Evolutionary conservation across 2,113 vertebrate species (phyloP), one percentile per base, ranked within the genome.

Genomic region (Ptychochromis oligacanthus): DNA sequence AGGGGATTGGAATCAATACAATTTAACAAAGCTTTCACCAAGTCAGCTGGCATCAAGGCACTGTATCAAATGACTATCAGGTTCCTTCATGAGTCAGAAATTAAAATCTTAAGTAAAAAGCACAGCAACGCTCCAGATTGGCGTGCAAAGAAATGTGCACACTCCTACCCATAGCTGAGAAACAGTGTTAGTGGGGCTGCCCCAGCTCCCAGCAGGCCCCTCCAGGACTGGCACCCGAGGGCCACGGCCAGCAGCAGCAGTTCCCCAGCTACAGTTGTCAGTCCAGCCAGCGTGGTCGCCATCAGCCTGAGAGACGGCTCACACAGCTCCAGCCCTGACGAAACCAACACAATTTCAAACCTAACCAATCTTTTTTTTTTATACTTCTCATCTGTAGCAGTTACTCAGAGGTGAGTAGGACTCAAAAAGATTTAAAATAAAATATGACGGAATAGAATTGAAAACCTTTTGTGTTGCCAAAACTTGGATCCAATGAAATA

Each of bases 181-280:
- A 97, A 97, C 17, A 97, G 94, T n/a, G 95, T 94, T 14, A 97
- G 92, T 2, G 97, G 97, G 60, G 96, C 96, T 0, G 96, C 95
- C 20, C 97, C 96, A 6, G 96, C 95, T 56, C 96, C 96, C 83
- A 97, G 96, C 22, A 98, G 93, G 55, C 96, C 95, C 79, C 96
- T 95, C 97, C 97, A 98, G 60, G 96, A 96, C 81, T 96, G 96
- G 80, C 96, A 97, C 74, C 96, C 96, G 80, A 97, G 89, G 18
- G 96, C 97, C 83, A 98, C 94, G 12, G 96, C 97, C 89, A 97
- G 86, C 91, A 98, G 93, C 90, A 98, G 93, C 88, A 98, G 96
- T 86, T 97, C 96, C 26, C 97, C 97, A 0, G 96, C 94, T 26
- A 97, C 95, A 2, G 95, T 96, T 75, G 95, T 95, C 78, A 97